phyloP scores from a whole-genome alignment of 2,888 invertebrate genomes.

The Drepana falcataria region DNA sequence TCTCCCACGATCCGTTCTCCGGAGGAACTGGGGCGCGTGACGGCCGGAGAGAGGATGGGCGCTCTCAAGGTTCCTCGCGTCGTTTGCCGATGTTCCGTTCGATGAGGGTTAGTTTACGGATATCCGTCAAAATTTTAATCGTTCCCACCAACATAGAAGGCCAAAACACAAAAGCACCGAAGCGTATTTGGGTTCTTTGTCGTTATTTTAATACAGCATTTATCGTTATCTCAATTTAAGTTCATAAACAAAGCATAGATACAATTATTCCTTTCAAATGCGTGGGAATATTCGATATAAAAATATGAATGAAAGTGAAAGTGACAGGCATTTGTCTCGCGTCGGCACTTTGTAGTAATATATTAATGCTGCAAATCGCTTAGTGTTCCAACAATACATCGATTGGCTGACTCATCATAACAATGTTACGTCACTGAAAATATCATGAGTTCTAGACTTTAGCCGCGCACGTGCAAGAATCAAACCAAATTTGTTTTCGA shows the following conservation, averaged over 20 bases:
- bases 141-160: neutral
- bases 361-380: constrained; percentile 7
- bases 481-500: constrained; percentile 28
- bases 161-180: too few relatives aligned
- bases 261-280: neutral
- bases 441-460: neutral
- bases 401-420: constrained; percentile 35
- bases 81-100: constrained; percentile 17
- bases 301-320: constrained; percentile 19
- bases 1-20: constrained; percentile 71
- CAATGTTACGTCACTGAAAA: constrained; percentile 27
- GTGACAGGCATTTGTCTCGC: constrained; percentile 1
- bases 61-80: constrained; percentile 52
- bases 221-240: too few relatives aligned
- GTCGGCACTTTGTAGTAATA: neutral
- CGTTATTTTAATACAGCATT: too few relatives aligned
- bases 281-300: constrained; percentile 6
- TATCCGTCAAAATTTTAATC: neutral
- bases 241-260: too few relatives aligned
- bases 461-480: neutral
- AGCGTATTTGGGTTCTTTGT: too few relatives aligned
- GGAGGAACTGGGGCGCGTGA: constrained; percentile 56
- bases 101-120: constrained; percentile 1
- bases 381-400: constrained; percentile 12
- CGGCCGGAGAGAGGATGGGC: constrained; percentile 60